These are phyloP conservation scores for Sceloporus undulatus DNA, from an alignment of 2,113 vertebrate genomes.

Conservation along the genomic window DNA sequence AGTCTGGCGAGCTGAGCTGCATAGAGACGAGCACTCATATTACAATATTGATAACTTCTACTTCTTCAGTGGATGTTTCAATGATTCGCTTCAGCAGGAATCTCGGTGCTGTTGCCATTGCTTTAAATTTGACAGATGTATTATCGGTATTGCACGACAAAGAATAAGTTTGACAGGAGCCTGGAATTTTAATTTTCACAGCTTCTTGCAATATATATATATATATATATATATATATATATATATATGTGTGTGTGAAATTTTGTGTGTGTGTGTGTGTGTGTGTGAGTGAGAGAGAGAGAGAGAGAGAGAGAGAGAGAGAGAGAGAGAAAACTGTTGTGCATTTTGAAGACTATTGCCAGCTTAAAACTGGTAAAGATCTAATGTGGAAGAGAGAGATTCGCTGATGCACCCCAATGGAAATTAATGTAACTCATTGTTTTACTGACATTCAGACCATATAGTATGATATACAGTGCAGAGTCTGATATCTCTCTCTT, in stretches of 20 bases:
- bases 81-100: conserved; percentile 17
- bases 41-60: not conserved
- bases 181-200: conserved; percentile 49
- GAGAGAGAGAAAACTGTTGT: conserved; percentile 23
- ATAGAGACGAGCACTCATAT: not conserved
- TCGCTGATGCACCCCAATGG: conserved; percentile 27
- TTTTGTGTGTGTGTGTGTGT: not conserved
- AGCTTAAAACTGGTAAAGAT: conserved; percentile 30
- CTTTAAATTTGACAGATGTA: conserved; percentile 33
- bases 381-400: conserved; percentile 28
- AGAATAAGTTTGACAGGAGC: conserved; percentile 8
- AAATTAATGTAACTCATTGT: conserved; percentile 49
- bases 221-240: too few species aligned
- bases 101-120: conserved; percentile 8
- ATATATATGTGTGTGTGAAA: too few species aligned
- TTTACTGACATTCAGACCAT: conserved; percentile 51
- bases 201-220: too few species aligned
- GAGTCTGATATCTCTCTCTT: not conserved
- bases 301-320: too few species aligned
- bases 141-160: not conserved
- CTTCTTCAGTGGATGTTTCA: not conserved
- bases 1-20: not conserved
- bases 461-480: conserved; percentile 16
- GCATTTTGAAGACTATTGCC: conserved; percentile 21
- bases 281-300: too few species aligned